A percentile compares a stretch with the other conserved stretches of the same genome.
Conservation (phyloP, 2,797 vertebrate species). For the Scyliorhinus canicula region DNA sequence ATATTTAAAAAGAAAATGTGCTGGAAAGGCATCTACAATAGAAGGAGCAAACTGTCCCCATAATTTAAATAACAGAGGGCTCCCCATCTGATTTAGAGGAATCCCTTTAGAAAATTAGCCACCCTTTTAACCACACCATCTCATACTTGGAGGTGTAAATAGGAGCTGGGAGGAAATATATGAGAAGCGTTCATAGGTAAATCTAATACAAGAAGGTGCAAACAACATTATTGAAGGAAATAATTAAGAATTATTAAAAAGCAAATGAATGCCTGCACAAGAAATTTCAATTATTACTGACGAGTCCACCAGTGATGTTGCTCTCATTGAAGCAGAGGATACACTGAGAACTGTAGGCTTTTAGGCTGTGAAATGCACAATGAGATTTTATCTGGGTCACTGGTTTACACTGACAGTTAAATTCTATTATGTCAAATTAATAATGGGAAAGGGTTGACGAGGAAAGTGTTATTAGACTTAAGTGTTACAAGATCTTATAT, state of each 20-base stretch:
- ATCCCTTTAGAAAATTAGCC: not conserved
- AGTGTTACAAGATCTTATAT: too few relatives aligned
- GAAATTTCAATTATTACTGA: not conserved
- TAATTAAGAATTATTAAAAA: not conserved
- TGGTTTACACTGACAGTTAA: not conserved
- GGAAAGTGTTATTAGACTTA: not conserved
- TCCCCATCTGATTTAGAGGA: not conserved
- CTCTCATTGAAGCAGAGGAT: not conserved
- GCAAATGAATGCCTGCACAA: not conserved
- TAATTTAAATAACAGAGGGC: not conserved
- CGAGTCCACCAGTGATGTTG: not conserved
- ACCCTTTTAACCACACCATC: not conserved
- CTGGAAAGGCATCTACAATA: not conserved
- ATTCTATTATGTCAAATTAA: not conserved
- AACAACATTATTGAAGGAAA: not conserved
- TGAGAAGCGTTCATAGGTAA: not conserved
- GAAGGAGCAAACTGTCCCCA: not conserved
- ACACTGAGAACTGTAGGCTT: not conserved
- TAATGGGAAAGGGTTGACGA: not conserved
- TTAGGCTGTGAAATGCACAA: not conserved
- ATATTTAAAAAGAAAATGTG: not conserved
- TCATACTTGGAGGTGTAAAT: not conserved
- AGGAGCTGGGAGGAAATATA: not conserved
- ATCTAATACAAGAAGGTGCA: not conserved
- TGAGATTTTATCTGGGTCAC: not conserved